A percentile compares a stretch with the other conserved stretches of the same genome.
These are phyloP conservation scores for Hippocampus kuda DNA, from an alignment of 2,797 vertebrate genomes.

Conservation along the genomic window DNA sequence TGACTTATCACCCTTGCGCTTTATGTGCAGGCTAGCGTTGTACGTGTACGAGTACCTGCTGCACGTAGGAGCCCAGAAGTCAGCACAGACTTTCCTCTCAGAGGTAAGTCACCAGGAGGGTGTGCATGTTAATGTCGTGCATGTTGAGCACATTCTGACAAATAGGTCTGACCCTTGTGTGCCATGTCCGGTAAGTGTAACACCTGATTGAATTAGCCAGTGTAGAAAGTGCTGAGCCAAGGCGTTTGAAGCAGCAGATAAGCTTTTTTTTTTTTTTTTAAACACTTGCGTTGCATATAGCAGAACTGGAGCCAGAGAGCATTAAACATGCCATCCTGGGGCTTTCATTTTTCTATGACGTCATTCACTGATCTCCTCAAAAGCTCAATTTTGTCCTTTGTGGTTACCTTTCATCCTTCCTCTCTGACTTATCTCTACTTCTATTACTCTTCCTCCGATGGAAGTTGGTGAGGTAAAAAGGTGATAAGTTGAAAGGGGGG, in stretches of 20 bases:
- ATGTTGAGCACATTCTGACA: slow-evolving; percentile 18
- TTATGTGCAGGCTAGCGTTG: slow-evolving; percentile 81
- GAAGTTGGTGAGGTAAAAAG: slow-evolving; percentile 41
- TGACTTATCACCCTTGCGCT: slow-evolving; percentile 23
- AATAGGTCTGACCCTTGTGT: slow-evolving; percentile 21
- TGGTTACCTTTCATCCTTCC: slow-evolving; percentile 7
- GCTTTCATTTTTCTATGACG: slow-evolving; percentile 32
- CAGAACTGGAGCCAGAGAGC: slow-evolving; percentile 15
- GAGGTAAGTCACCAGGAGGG: slow-evolving; percentile 72
- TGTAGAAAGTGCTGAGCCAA: slow-evolving; percentile 41
- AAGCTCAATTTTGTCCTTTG: slow-evolving; percentile 10
- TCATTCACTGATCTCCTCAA: slow-evolving; percentile 24
- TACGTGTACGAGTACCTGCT: slow-evolving; percentile 98
- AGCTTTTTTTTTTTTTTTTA: slow-evolving; percentile 27
- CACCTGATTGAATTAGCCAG: slow-evolving; percentile 41
- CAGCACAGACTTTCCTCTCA: slow-evolving; percentile 96
- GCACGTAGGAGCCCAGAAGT: slow-evolving; percentile 98
- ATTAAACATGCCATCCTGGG: slow-evolving; percentile 18
- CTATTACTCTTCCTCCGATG: slow-evolving; percentile 5
- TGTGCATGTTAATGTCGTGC: not conserved
- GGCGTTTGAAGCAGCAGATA: slow-evolving; percentile 20
- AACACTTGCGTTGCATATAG: slow-evolving; percentile 38
- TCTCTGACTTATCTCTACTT: slow-evolving; percentile 5
- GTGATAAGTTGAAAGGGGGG: slow-evolving; percentile 41
- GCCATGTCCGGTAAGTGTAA: slow-evolving; percentile 34